These are phyloP conservation scores for Microchirus variegatus DNA, from an alignment of 2,797 vertebrate genomes.

Conservation along the genomic window DNA sequence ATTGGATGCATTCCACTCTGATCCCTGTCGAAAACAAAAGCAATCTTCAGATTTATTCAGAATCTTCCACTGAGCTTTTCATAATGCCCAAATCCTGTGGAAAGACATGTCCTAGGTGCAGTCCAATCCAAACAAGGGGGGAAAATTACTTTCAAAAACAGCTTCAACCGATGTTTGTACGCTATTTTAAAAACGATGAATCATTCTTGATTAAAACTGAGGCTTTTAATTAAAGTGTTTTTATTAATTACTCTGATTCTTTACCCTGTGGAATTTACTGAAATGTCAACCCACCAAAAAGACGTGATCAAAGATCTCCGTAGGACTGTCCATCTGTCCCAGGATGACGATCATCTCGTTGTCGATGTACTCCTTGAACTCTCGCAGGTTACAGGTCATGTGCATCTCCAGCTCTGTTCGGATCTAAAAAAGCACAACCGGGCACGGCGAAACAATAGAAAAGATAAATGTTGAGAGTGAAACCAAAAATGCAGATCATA, in stretches of 20 bases:
- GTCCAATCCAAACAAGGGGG: slow-evolving; percentile 40
- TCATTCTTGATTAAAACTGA: background rate
- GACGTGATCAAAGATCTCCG: slow-evolving; percentile 96
- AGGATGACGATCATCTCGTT: slow-evolving; percentile 99
- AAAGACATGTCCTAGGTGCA: slow-evolving; percentile 19
- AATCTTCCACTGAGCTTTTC: slow-evolving; percentile 39
- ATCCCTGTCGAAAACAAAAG: slow-evolving; percentile 86
- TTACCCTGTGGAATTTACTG: background rate
- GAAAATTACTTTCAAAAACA: too few species aligned
- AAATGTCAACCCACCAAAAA: slow-evolving; percentile 85
- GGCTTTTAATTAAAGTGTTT: background rate
- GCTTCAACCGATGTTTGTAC: slow-evolving; percentile 3
- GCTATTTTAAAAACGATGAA: slow-evolving; percentile 1
- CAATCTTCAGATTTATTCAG: slow-evolving; percentile 55
- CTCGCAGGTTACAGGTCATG: slow-evolving; percentile 96
- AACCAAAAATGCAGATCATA: background rate
- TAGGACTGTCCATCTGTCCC: slow-evolving; percentile 98
- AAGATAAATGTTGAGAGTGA: background rate
- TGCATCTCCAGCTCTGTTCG: slow-evolving; percentile 97
- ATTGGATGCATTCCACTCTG: slow-evolving; percentile 98
- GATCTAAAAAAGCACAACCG: slow-evolving; percentile 79
- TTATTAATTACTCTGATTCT: background rate
- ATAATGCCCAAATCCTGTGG: slow-evolving; percentile 52
- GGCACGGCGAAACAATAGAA: background rate
- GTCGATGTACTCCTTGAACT: slow-evolving; percentile 98